phyloP scores from a whole-genome alignment of 2,888 invertebrate species.

The Hypolimnas misippus region DNA sequence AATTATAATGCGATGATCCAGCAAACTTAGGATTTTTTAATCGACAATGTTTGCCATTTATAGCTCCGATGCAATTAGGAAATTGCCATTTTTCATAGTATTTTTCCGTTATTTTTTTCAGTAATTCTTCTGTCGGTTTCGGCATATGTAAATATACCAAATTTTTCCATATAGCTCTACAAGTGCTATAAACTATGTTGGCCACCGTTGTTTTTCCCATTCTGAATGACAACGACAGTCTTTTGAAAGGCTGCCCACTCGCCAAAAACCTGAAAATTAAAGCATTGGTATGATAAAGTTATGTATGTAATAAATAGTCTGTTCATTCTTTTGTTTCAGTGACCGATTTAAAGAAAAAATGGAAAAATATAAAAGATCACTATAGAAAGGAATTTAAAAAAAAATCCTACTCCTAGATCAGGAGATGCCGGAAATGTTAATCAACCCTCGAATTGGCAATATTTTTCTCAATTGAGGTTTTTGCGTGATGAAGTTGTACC shows the following conservation, averaged over 20 bases:
- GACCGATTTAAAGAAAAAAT: conserved; percentile 41
- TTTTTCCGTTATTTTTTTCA: conserved; percentile 39
- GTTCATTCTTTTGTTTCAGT: conserved; percentile 34
- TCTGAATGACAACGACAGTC: conserved; percentile 39
- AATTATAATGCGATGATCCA: conserved; percentile 1
- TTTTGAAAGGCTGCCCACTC: conserved; percentile 35
- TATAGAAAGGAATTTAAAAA: conserved; percentile 45
- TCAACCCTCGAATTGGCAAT: too few species aligned
- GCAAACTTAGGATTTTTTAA: conserved; percentile 34
- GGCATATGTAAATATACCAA: conserved; percentile 38
- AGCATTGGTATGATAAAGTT: conserved; percentile 34
- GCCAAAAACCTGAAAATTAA: conserved; percentile 42
- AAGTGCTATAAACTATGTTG: conserved; percentile 35
- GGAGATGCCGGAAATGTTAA: conserved; percentile 42
- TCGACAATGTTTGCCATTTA: conserved; percentile 43
- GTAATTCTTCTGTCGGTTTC: conserved; percentile 39
- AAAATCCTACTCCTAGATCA: conserved; percentile 39
- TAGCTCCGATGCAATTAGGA: conserved; percentile 39
- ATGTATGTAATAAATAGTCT: conserved; percentile 27
- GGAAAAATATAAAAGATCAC: conserved; percentile 42
- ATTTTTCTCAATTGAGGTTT: too few species aligned
- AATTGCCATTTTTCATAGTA: conserved; percentile 43
- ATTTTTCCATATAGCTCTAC: conserved; percentile 42
- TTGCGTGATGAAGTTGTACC: too few species aligned
- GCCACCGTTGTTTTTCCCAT: conserved; percentile 40